These are phyloP conservation scores for Nebria salina DNA, from an alignment of 2,888 invertebrate species.

Conservation along the genomic window DNA sequence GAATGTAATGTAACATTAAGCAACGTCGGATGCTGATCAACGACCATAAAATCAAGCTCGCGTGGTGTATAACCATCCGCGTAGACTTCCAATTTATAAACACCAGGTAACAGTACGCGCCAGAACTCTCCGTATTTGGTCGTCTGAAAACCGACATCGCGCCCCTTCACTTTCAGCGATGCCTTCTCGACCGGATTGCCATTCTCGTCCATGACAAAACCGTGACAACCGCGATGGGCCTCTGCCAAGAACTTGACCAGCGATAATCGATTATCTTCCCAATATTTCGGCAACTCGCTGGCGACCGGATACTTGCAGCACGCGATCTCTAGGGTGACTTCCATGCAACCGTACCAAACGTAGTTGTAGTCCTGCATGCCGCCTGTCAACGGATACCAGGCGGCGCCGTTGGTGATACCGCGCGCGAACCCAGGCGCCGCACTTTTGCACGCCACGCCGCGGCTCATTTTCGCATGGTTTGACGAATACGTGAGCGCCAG, in stretches of 20 bases:
- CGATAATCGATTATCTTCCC: constrained; percentile 89
- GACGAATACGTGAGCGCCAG: constrained; percentile 85
- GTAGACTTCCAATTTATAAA: constrained; percentile 84
- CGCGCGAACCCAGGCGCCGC: constrained; percentile 78
- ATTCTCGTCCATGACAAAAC: constrained; percentile 82
- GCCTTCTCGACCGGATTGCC: constrained; percentile 84
- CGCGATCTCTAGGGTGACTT: constrained; percentile 91
- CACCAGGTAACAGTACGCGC: constrained; percentile 88
- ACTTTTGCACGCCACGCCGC: constrained; percentile 83
- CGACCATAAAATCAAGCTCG: constrained; percentile 87
- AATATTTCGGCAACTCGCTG: constrained; percentile 81
- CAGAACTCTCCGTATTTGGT: constrained; percentile 95
- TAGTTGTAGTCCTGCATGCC: constrained; percentile 97
- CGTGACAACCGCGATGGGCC: constrained; percentile 84
- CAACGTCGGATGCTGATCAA: constrained; percentile 85
- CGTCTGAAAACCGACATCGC: constrained; percentile 86
- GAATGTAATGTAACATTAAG: constrained; percentile 84
- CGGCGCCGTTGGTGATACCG: constrained; percentile 94
- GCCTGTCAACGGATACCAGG: constrained; percentile 89
- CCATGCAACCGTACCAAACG: constrained; percentile 92
- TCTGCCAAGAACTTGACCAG: constrained; percentile 85
- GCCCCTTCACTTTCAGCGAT: constrained; percentile 78
- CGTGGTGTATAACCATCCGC: constrained; percentile 86
- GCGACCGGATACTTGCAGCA: constrained; percentile 94
- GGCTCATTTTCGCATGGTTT: constrained; percentile 89